Evolutionary conservation across 1,140 invertebrate genomes (phyloP), one percentile per base, ranked within the genome.

Genomic region (Galendromus occidentalis): DNA sequence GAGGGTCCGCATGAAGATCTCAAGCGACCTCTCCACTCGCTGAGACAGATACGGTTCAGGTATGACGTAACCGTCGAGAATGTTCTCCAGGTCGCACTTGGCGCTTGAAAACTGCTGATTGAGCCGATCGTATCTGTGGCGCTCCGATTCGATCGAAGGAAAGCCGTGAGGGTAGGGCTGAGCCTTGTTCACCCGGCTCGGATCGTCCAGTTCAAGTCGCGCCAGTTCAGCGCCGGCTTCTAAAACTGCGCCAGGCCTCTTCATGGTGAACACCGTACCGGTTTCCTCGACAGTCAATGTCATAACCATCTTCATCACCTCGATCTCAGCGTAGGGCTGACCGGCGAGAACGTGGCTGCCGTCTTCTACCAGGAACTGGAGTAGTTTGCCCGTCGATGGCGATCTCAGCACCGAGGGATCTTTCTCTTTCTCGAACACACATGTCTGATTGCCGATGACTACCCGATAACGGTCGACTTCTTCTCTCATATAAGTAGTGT

Each of bases 261-360:
- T 90, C 2, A 25, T 20, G 76, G 90, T 95, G 44, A 85, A 86
- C 1, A 98, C 79, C 18, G 82, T 78, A 67, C 94, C 94, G 25
- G 85, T 82, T 75, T 97, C 93, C 41, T 81, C 80, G 0, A 89
- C 85, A 0, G 87, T 86, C 0, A 99, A 76, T 0, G 92, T 94
- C 90, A 98, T 97, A 2, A 98, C 88, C 93, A 98, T 98, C 77
- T 99, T 99, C 96, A 99, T 99, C 0, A 98, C 92, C 77, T 98
- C 94, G 69, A 98, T 97, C 76, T 98, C 93, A 28, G 92, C 94
- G 75, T 87, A 98, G 0, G 90, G 84, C 75, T 96, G 89, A 4
- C 91, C 91, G 70, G 86, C 83, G 67, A 81, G 80, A 1, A 98
- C 86, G 76, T 94, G 91, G 0, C 87, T 89, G 0, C 93, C 93